phyloP scores from a whole-genome alignment of 2,888 invertebrate genomes.

The Eupithecia vulgata region DNA sequence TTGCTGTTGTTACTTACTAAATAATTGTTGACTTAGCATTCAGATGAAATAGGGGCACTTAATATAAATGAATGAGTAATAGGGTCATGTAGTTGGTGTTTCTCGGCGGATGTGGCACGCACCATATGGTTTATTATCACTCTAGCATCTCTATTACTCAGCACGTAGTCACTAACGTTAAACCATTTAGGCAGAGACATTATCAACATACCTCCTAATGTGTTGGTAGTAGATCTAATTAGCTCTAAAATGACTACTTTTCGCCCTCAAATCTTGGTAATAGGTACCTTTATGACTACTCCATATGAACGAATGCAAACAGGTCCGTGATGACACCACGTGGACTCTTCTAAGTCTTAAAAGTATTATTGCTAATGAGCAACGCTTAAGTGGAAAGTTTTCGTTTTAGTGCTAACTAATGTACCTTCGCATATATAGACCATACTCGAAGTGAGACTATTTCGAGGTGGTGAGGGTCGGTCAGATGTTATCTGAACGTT shows the following conservation, averaged over 20 bases:
- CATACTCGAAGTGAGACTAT: slow-evolving; percentile 1
- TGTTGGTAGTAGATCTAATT: slow-evolving; percentile 4
- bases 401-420: slow-evolving; percentile 37
- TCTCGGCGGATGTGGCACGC: slow-evolving; percentile 18
- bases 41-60: slow-evolving; percentile 22
- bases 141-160: neutral
- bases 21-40: neutral
- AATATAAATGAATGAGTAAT: slow-evolving; percentile 2
- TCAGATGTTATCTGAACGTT: slow-evolving; percentile 18
- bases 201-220: neutral
- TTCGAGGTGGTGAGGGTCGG: neutral
- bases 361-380: neutral
- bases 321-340: neutral
- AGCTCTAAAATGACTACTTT: slow-evolving; percentile 44
- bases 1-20: neutral
- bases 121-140: neutral
- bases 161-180: neutral
- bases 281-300: neutral
- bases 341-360: neutral
- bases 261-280: slow-evolving; percentile 28
- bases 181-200: slow-evolving; percentile 17
- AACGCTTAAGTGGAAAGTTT: slow-evolving; percentile 38
- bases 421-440: neutral
- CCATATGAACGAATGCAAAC: neutral
- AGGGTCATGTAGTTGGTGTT: slow-evolving; percentile 10